Evolutionary conservation across 1,140 invertebrate species (phyloP).

Genomic region (Drosophila teissieri): DNA sequence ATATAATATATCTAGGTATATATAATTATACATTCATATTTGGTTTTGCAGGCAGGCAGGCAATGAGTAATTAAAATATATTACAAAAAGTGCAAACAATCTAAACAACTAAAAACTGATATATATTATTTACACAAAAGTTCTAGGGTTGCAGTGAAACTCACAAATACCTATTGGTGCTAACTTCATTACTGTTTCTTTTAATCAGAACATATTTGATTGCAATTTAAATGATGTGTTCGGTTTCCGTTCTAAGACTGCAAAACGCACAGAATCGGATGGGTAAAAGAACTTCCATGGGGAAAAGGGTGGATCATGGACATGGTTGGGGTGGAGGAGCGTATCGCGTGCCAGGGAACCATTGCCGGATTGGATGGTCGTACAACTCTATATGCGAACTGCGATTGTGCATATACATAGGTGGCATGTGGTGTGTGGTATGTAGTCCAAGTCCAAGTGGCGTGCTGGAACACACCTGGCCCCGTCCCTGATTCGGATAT

Average conservation of each 20-base stretch:
- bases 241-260: conserved; percentile 4
- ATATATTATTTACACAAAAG: conserved; percentile 24
- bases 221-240: conserved; percentile 1
- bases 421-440: neutral
- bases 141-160: conserved; percentile 37
- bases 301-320: neutral
- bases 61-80: conserved; percentile 29
- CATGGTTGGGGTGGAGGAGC: conserved; percentile 15
- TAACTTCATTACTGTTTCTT: too few species aligned
- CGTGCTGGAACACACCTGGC: conserved; percentile 51
- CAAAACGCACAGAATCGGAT: conserved; percentile 15
- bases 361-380: conserved; percentile 38
- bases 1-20: conserved; percentile 2
- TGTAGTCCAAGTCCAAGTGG: conserved; percentile 25
- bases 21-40: conserved; percentile 10
- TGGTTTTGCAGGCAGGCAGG: conserved; percentile 35
- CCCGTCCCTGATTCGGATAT: conserved; percentile 10
- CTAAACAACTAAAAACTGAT: conserved; percentile 7
- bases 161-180: conserved; percentile 20
- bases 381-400: conserved; percentile 57
- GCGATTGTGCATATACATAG: conserved; percentile 36
- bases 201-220: neutral
- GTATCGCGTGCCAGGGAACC: conserved; percentile 59
- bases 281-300: too few species aligned
- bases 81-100: conserved; percentile 27